These are phyloP conservation scores for Periophthalmus modestus DNA, from an alignment of 2,113 vertebrate species.

Conservation along the genomic window DNA sequence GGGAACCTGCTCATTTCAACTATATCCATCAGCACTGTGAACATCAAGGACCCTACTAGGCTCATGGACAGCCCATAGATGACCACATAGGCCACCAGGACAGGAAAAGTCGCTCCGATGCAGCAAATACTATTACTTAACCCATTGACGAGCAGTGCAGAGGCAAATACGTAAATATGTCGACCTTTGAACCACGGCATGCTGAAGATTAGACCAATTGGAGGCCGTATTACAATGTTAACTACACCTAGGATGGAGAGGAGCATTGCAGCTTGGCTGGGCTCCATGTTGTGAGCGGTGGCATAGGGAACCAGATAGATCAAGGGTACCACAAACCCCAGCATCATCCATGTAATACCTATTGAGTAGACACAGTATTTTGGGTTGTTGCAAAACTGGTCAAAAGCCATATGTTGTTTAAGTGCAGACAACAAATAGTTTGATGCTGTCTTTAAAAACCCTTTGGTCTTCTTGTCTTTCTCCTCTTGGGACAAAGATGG, in stretches of 20 bases:
- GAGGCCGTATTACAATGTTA: constrained; percentile 87
- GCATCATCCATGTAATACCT: constrained; percentile 86
- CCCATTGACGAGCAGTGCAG: constrained; percentile 80
- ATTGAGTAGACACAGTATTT: constrained; percentile 80
- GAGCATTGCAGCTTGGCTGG: constrained; percentile 81
- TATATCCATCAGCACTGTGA: constrained; percentile 92
- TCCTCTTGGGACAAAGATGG: constrained; percentile 24
- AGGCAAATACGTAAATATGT: constrained; percentile 83
- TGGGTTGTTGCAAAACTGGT: constrained; percentile 82
- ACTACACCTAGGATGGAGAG: constrained; percentile 85
- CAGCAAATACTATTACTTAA: constrained; percentile 88
- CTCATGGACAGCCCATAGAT: constrained; percentile 88
- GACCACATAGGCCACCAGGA: constrained; percentile 81
- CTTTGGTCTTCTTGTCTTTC: constrained; percentile 5
- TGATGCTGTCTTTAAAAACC: neutral
- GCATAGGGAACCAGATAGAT: constrained; percentile 91
- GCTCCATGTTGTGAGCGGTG: constrained; percentile 75
- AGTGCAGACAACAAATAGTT: constrained; percentile 24
- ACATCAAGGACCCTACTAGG: constrained; percentile 82
- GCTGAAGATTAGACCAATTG: constrained; percentile 80
- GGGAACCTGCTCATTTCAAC: constrained; percentile 90
- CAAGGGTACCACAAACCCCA: constrained; percentile 86
- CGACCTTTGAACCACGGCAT: constrained; percentile 74
- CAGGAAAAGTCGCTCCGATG: constrained; percentile 70
- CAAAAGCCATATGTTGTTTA: constrained; percentile 88